Evolutionary conservation across 2,113 vertebrate genomes (phyloP), one percentile per base, ranked within the genome.

Genomic region (Charina bottae): DNA sequence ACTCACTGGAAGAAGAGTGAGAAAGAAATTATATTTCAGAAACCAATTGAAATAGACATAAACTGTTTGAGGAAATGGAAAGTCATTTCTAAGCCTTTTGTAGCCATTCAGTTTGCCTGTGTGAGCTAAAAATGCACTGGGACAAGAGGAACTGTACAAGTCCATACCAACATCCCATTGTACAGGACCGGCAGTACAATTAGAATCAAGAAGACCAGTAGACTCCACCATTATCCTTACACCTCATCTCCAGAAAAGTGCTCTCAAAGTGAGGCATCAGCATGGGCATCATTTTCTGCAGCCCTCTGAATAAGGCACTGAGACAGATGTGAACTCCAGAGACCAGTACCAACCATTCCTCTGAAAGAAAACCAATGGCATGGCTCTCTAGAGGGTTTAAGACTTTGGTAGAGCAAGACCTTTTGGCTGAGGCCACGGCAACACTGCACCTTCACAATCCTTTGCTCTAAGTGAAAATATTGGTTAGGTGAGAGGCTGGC

Each of bases 21-120:
- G 17, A 93, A 85, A 5, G 94, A 95, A 95, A 3, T 1, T 58
- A 17, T 90, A 1, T 28, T 89, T 95, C 93, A 85, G 95, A 53
- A 94, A 93, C 6, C 37, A 6, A 62, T 89, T 93, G 94, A 64
- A 88, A 46, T 86, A 90, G 62, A 87, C 33, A 93, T 54, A 21
- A 78, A 12, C 19, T 49, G 37, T 72, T 33, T 62, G 5, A 24
- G 17, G 49, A 90, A 85, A 90, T n/a, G 46, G 83, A 90, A 7
- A 54, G 24, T 72, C 88, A 4, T 53, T 83, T 62, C 6, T 78
- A 78, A 78, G 15, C n/a, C 6, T 78, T 72, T 37, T 78, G 68
- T 33, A 78, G 15, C 15, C 42, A 42, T 42, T 42, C 42, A 37
- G 33, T 78, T 37, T 37, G 17, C 33, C 19, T 37, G 15, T 19